Base-by-base conservation (phyloP, 2,888 invertebrate species). In the Exephanes ischioxanthus region DNA sequence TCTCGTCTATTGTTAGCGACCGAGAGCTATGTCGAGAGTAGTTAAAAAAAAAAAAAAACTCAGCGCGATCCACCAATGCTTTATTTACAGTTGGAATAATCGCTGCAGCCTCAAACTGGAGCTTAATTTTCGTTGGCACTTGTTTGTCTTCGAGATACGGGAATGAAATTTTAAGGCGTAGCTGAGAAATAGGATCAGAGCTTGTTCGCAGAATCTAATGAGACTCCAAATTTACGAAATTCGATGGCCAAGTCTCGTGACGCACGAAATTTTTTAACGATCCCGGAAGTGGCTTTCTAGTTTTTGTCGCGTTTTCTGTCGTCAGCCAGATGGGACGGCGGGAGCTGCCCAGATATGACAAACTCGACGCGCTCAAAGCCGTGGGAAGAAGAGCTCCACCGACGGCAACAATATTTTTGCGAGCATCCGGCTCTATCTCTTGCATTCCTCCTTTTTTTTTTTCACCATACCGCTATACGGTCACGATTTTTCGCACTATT, bases 301-400 rank as follows among this genome's bases (percentile, higher is more conserved):
- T 80, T 80, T 76, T 78, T 63, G 61, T 55, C 61, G 16, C 53
- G 45, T 37, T 33, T 58, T 67, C 58, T 84, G 73, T 53, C 83
- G 75, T 81, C 83, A 86, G 80, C 33, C 79, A 82, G 70, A 82
- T 79, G 79, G 22, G 58, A 14, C 11, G 14, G 58, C 26, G 26
- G 26, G 22, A 58, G 26, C 14, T 45, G 26, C n/a, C 58, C 58
- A 58, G 61, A 58, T 45, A 58, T 26, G 37, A 67, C 19, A 19
- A 55, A 55, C 14, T 26, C 72, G 41, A 33, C 41, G 58, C 41
- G 11, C 11, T n/a, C 58, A 11, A 45, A 73, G 22, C 58, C 73
- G 73, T 73, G 73, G 73, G 73, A 73, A 73, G 41, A 61, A 26
- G 73, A 61, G 19, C 41, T 58, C n/a, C 7, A 26, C 7, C 26